Percentiles rank a stretch among this genome's conserved stretches.
These are phyloP conservation scores for Oostethus manadensis DNA, from an alignment of 2,113 vertebrate species.

Conservation along the genomic window DNA sequence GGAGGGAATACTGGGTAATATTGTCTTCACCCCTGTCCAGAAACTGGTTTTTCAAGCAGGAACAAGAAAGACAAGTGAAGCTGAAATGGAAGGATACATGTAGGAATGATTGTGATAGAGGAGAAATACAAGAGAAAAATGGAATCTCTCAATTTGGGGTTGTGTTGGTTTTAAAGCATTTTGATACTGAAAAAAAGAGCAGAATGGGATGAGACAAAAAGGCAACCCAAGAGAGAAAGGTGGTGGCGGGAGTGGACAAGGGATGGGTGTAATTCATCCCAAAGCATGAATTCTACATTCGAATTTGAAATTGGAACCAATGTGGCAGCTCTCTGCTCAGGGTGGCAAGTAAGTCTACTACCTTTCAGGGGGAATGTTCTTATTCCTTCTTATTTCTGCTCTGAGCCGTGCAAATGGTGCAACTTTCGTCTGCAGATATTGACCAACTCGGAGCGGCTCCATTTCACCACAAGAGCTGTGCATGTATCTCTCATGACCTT, in stretches of 20 bases:
- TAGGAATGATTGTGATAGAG: conserved; percentile 18
- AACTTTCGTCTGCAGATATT: conserved; percentile 66
- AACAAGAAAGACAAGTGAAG: conserved; percentile 49
- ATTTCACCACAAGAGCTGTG: conserved; percentile 25
- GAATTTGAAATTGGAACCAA: conserved; percentile 60
- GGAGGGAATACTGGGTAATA: conserved; percentile 56
- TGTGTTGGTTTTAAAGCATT: conserved; percentile 60
- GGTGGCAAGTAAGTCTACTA: conserved; percentile 49
- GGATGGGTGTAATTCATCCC: conserved; percentile 39
- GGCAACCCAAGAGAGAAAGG: conserved; percentile 26
- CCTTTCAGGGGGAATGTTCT: conserved; percentile 29
- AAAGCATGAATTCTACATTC: conserved; percentile 57
- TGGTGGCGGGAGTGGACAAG: neutral
- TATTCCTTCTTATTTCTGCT: conserved; percentile 26
- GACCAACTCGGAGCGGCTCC: conserved; percentile 37
- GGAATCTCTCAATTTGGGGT: conserved; percentile 49
- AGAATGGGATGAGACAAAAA: conserved; percentile 47
- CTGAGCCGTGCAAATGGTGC: conserved; percentile 67
- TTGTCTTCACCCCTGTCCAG: conserved; percentile 68
- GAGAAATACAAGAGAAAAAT: conserved; percentile 45
- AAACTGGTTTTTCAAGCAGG: conserved; percentile 60
- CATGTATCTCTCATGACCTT: conserved; percentile 37
- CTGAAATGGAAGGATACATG: conserved; percentile 40
- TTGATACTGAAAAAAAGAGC: conserved; percentile 63
- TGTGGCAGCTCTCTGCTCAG: conserved; percentile 54